Conservation (phyloP, 2,113 vertebrate genomes). For the Lanius ludovicianus region DNA sequence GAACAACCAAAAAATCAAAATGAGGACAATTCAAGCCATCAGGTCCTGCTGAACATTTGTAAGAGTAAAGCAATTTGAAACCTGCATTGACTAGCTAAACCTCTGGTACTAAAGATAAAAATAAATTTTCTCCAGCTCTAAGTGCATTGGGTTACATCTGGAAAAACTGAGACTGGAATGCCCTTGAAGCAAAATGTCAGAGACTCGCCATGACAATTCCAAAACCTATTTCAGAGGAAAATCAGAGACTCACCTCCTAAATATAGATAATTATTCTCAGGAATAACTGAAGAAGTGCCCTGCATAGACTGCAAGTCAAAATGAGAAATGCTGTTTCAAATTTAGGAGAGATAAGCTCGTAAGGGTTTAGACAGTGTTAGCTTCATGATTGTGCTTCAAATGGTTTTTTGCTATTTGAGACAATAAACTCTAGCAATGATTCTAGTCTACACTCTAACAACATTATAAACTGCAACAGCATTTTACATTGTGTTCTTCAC, state of each 20-base stretch:
- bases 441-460: background rate
- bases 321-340: background rate
- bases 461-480: background rate
- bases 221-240: constrained; percentile 10
- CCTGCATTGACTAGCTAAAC: constrained; percentile 5
- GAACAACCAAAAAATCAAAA: background rate
- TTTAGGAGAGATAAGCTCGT: background rate
- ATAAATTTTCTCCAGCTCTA: constrained; percentile 10
- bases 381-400: background rate
- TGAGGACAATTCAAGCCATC: background rate
- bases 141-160: constrained; percentile 13
- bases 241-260: background rate
- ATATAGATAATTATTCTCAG: background rate
- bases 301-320: background rate
- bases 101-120: constrained; percentile 25
- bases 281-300: background rate
- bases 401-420: background rate
- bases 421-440: background rate
- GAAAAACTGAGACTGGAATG: constrained; percentile 42
- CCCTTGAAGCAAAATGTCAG: background rate
- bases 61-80: constrained; percentile 20
- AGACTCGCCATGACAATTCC: background rate
- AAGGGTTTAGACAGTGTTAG: background rate
- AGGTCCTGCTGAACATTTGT: background rate
- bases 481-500: background rate